Evolutionary conservation across 2,797 vertebrate genomes (phyloP).

Genomic region (Lutjanus campechanus): DNA sequence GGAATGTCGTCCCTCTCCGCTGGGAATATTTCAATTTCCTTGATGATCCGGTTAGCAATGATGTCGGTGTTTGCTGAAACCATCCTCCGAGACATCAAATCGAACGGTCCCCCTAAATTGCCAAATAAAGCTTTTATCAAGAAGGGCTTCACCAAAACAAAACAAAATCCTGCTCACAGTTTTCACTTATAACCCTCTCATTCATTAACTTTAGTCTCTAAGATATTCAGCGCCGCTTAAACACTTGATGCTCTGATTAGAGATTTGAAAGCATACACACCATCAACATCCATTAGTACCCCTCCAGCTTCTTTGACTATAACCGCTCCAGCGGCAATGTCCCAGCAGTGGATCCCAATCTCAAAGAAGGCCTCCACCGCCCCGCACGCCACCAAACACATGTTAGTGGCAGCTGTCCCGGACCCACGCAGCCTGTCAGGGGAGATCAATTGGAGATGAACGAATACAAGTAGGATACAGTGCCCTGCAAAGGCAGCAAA

Average conservation of each 20-base stretch:
- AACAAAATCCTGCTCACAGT: not conserved
- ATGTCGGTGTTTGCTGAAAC: slow-evolving; percentile 89
- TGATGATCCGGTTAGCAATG: slow-evolving; percentile 89
- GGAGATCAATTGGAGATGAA: slow-evolving; percentile 1
- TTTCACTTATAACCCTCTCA: not conserved
- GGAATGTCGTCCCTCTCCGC: slow-evolving; percentile 87
- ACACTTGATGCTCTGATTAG: not conserved
- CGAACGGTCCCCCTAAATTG: slow-evolving; percentile 89
- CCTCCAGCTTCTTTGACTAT: slow-evolving; percentile 95
- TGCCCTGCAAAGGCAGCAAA: not conserved
- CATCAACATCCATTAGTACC: slow-evolving; percentile 90
- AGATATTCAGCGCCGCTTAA: not conserved
- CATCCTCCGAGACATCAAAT: slow-evolving; percentile 96
- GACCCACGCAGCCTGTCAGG: slow-evolving; percentile 90
- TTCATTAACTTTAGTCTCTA: not conserved
- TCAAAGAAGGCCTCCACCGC: slow-evolving; percentile 96
- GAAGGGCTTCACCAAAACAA: not conserved
- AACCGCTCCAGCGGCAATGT: slow-evolving; percentile 93
- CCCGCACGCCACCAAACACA: slow-evolving; percentile 94
- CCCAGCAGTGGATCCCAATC: slow-evolving; percentile 98
- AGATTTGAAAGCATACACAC: slow-evolving; percentile 72
- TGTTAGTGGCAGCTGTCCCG: slow-evolving; percentile 95
- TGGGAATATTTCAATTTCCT: slow-evolving; percentile 90
- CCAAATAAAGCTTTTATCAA: slow-evolving; percentile 42
- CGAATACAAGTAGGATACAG: not conserved